Evolutionary conservation across 1,140 invertebrate genomes (phyloP).

Genomic region (Zeugodacus cucurbitae): DNA sequence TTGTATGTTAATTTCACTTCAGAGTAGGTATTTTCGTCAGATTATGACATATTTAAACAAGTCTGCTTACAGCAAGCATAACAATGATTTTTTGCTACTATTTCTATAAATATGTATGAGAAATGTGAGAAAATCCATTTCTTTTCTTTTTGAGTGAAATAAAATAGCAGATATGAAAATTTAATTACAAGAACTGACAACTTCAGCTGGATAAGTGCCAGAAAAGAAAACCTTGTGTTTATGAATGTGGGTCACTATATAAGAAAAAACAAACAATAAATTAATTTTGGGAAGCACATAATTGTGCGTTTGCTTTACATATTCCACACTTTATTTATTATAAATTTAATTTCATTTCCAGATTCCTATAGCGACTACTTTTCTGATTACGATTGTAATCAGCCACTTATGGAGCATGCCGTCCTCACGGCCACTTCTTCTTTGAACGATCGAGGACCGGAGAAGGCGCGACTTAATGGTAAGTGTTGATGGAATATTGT

Average conservation of each 20-base stretch:
- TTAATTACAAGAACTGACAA: not conserved
- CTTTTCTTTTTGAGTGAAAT: not conserved
- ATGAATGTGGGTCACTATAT: not conserved
- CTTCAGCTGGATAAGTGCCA: not conserved
- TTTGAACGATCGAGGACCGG: conserved; percentile 79
- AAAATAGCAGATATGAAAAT: not conserved
- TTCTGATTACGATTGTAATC: conserved; percentile 76
- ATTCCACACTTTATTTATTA: not conserved
- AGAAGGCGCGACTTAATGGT: conserved; percentile 86
- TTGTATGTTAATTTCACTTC: not conserved
- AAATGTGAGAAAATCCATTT: not conserved
- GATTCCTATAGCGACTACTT: conserved; percentile 63
- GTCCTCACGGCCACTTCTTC: conserved; percentile 82
- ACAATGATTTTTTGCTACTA: not conserved
- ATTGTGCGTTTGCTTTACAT: no score
- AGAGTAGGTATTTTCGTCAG: not conserved
- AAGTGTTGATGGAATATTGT: conserved; percentile 63
- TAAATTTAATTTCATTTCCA: conserved; percentile 43
- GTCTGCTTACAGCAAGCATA: not conserved
- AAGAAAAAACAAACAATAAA: not conserved
- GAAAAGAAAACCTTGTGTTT: not conserved
- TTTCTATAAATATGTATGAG: not conserved
- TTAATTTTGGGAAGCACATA: no score
- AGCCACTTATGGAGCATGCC: conserved; percentile 78
- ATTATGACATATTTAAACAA: not conserved